Evolutionary conservation across 2,888 invertebrate genomes (phyloP), one percentile per base, ranked within the genome.

Genomic region (Cheilosia vulpina): DNA sequence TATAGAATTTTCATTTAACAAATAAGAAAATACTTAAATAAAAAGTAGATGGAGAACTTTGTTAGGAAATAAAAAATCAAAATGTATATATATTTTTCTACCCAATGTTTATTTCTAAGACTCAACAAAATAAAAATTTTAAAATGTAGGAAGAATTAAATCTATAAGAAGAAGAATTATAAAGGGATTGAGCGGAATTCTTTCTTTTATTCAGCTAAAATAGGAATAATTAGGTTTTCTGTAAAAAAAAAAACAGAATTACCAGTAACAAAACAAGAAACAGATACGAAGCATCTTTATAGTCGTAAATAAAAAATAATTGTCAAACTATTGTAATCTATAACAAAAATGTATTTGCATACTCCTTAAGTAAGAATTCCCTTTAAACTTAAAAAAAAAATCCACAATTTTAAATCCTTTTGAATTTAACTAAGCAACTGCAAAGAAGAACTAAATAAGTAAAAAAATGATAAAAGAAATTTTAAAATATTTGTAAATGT

Each of bases 1-100:
- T 62, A 68, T 69, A 71, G 17, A 66, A 71, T 38, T 53, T 68
- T 75, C 55, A 47, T 43, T 68, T 50, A 73, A 41, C 38, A 77
- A 63, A n/a, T 57, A 76, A 55, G 27, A 0, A 63, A 81, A 82
- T 71, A 76, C 71, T 76, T 72, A 79, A 77, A 69, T 13, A 24
- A 53, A 66, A 41, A 38, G 31, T 55, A 57, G 19, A 77, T 13
- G 43, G 63, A 68, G 68, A 80, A 38, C 13, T 55, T 50, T 68
- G 55, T 55, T 72, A 63, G 65, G 53, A 71, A 71, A 72, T 68
- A 65, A 81, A 81, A 65, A 69, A 80, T 58, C 52, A 76, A 87
- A 87, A 79, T 81, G 87, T 83, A 87, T 66, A 83, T 83, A 87
- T 82, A 87, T 87, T 87, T 87, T 85, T 85, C 85, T 85, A 85